Evolutionary conservation across 2,113 vertebrate genomes (phyloP), one percentile per base, ranked within the genome.

Genomic region (Aegotheles bennettii): DNA sequence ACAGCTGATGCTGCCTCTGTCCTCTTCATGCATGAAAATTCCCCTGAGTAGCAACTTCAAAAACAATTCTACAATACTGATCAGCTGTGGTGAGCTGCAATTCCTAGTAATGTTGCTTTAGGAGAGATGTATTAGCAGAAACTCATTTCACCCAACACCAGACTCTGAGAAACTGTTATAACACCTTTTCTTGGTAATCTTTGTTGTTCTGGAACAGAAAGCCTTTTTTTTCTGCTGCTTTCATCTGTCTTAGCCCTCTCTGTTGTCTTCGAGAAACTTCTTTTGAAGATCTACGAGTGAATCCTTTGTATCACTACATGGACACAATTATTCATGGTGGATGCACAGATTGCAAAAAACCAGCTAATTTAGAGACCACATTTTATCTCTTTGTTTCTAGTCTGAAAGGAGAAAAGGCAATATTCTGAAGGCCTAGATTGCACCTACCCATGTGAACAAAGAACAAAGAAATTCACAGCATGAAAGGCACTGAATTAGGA

Each of bases 341-440:
- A 50, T 47, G 9, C 63, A 88, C 19, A 69, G 19, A 83, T 57
- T 69, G 53, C 15, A 71, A 60, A 25, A 68, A 88, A 45, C 1
- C 1, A 20, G 11, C 14, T 43, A 14, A 40, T 84, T 67, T 9
- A 61, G 31, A 70, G 23, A 54, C 12, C 5, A 4, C 1, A 0
- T 13, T 68, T 83, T 79, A 10, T 77, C 3, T 65, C 23, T 33
- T 7, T 45, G 25, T 54, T n/a, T 64, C 29, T 51, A 14, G 4
- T 59, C 91, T 89, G 35, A 87, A 91, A 78, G 45, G 53, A 92
- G 36, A 81, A 61, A 84, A 19, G 3, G 11, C 21, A 76, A 47
- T 68, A 83, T 83, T 86, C 48, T 80, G n/a, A 83, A 80, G 50
- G 50, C 18, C 45, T 50, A 38, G 77, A 84, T 80, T 88, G 71